These are phyloP conservation scores for Drosophila paranaensis DNA, from an alignment of 2,888 invertebrate species.

Conservation along the genomic window DNA sequence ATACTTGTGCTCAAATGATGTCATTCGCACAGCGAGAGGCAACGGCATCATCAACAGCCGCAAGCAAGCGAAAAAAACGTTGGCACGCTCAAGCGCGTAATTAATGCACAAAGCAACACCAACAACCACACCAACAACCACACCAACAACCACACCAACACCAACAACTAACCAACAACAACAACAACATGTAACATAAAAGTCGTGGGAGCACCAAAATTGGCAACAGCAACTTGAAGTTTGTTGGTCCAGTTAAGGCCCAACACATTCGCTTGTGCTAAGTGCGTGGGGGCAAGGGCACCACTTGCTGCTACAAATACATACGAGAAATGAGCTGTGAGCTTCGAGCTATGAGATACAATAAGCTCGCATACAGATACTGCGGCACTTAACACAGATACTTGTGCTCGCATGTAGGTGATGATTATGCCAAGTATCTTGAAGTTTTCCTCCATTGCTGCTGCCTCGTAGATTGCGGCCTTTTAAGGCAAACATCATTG, in stretches of 20 bases:
- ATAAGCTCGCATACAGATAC: conserved; percentile 34
- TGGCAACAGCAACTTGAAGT: conserved; percentile 68
- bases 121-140: conserved; percentile 14
- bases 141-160: conserved; percentile 17
- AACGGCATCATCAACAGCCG: conserved; percentile 48
- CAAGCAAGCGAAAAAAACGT: conserved; percentile 55
- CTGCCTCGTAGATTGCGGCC: conserved; percentile 49
- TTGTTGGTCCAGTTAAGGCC: conserved; percentile 40
- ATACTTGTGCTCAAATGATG: conserved; percentile 69
- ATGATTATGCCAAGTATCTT: conserved; percentile 51
- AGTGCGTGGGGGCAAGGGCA: conserved; percentile 49
- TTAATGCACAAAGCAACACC: conserved; percentile 70
- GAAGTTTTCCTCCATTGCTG: conserved; percentile 28
- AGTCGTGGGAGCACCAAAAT: conserved; percentile 75
- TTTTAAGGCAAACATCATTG: conserved; percentile 65
- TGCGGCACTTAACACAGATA: conserved; percentile 39
- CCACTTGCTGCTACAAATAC: conserved; percentile 42
- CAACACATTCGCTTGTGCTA: conserved; percentile 23
- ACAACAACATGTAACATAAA: conserved; percentile 32
- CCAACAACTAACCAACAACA: conserved; percentile 9
- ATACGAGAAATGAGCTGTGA: conserved; percentile 7
- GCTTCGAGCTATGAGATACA: conserved; percentile 26
- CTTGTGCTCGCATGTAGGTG: conserved; percentile 42
- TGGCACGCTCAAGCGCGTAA: conserved; percentile 79
- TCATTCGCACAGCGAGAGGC: conserved; percentile 61